Base-by-base conservation (phyloP, 1,140 invertebrate genomes). In the Hyles vespertilio region DNA sequence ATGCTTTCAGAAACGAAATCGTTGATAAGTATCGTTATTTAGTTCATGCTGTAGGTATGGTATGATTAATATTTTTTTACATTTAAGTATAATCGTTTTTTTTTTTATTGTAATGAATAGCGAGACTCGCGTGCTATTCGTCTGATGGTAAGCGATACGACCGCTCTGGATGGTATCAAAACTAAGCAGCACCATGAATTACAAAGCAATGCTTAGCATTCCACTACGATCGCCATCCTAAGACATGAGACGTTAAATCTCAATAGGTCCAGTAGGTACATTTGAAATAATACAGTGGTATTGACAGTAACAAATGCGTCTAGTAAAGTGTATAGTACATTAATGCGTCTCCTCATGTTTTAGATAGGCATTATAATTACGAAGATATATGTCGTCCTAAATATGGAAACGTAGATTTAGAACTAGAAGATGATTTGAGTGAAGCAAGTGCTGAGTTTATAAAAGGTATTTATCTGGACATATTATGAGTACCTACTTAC, bases 1-100 rank as follows among this genome's bases (percentile, higher is more conserved):
- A 51, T 46, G 0, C 59, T 75, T 74, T 56, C 58, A 77, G 75
- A 5, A 65, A 70, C 3, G 48, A 59, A 63, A 68, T 74, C 33
- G 56, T 71, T 22, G 50, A 71, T 10, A 72, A 72, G 32, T 80
- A 76, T 63, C 51, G 54, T n/a, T 49, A 69, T 49, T 59, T 75
- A 46, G 44, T 73, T 47, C 46, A 61, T 6, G 12, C 61, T 40
- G 7, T 63, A 56, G 71, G 69, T 74, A 65, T 43, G 48, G 32
- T 51, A 22, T 45, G 32, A 53, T 32, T 12, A 0, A n/a, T 48
- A 48, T 22, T n/a, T 11, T 48, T 48, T 22, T 12, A 11, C 11
- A 48, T 9, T 48, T 48, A 22, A 22, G 0, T 22, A 22, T 22
- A 22, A 22, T 22, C 0, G 22, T 22, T 22, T 22, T 22, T 22